Evolutionary conservation across 1,140 invertebrate genomes (phyloP).

Genomic region (Drosophila orena): DNA sequence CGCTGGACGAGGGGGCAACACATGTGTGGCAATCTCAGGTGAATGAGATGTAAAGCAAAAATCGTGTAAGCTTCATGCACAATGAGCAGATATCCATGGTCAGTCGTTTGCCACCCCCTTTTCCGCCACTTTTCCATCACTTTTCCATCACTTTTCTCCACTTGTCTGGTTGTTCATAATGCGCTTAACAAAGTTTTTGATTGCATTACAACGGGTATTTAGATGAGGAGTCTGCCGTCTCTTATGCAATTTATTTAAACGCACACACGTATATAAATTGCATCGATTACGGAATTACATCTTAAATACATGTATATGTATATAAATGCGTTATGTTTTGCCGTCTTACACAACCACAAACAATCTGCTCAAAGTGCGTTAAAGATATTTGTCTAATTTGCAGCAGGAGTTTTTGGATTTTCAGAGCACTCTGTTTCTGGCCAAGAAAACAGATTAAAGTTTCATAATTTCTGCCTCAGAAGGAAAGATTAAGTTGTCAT

Average conservation of each 20-base stretch:
- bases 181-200: conserved; percentile 77
- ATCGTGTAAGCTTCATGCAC: conserved; percentile 76
- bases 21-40: conserved; percentile 43
- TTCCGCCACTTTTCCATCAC: conserved; percentile 5
- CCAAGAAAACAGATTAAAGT: conserved; percentile 39
- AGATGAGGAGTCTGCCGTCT: conserved; percentile 15
- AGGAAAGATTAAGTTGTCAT: conserved; percentile 48
- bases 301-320: neutral
- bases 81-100: conserved; percentile 65
- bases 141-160: conserved; percentile 11
- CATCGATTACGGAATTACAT: conserved; percentile 69
- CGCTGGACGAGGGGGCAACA: neutral
- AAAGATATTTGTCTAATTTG: conserved; percentile 34
- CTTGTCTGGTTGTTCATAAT: conserved; percentile 43
- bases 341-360: conserved; percentile 33
- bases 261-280: conserved; percentile 60
- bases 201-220: conserved; percentile 68
- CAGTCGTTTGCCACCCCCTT: conserved; percentile 29
- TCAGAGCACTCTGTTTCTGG: neutral
- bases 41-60: conserved; percentile 52
- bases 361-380: conserved; percentile 48
- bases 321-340: conserved; percentile 9
- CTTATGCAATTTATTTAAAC: conserved; percentile 73
- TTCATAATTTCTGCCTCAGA: conserved; percentile 29
- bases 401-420: conserved; percentile 8